phyloP scores from a whole-genome alignment of 2,888 invertebrate species.

The Malachius bipustulatus region DNA sequence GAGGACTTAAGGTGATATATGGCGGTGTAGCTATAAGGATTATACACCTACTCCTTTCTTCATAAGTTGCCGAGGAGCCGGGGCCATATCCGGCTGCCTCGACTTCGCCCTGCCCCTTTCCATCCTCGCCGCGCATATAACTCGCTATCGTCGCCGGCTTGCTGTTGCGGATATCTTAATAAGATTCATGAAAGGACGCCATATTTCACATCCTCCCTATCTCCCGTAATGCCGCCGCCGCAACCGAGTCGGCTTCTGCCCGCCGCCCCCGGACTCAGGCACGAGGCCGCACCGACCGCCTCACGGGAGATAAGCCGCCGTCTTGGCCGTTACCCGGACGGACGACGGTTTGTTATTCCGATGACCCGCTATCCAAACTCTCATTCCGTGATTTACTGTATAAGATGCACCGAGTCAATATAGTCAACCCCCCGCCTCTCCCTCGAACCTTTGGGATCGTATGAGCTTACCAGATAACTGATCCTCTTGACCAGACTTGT shows the following conservation, averaged over 20 bases:
- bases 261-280: slow-evolving; percentile 20
- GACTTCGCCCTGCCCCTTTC: too few relatives aligned
- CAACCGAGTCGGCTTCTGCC: slow-evolving; percentile 24
- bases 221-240: slow-evolving; percentile 35
- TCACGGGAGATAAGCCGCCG: slow-evolving; percentile 31
- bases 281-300: too few relatives aligned
- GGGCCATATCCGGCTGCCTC: slow-evolving; percentile 25
- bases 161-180: slow-evolving; percentile 59
- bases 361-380: too few relatives aligned
- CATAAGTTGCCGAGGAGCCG: slow-evolving; percentile 37
- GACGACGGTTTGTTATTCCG: too few relatives aligned
- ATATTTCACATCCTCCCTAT: slow-evolving; percentile 63
- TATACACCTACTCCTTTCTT: slow-evolving; percentile 43
- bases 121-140: slow-evolving; percentile 30
- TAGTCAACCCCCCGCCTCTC: too few relatives aligned
- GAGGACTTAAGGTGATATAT: slow-evolving; percentile 41
- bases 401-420: too few relatives aligned
- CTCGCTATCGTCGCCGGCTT: slow-evolving; percentile 40
- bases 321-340: too few relatives aligned
- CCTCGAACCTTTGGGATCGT: too few relatives aligned
- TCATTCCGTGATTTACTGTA: too few relatives aligned
- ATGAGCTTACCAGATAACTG: too few relatives aligned
- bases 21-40: slow-evolving; percentile 41
- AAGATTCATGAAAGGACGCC: slow-evolving; percentile 74
- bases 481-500: too few relatives aligned